Evolutionary conservation across 2,888 invertebrate species (phyloP).

Genomic region (Hirtodrosophila confusa): DNA sequence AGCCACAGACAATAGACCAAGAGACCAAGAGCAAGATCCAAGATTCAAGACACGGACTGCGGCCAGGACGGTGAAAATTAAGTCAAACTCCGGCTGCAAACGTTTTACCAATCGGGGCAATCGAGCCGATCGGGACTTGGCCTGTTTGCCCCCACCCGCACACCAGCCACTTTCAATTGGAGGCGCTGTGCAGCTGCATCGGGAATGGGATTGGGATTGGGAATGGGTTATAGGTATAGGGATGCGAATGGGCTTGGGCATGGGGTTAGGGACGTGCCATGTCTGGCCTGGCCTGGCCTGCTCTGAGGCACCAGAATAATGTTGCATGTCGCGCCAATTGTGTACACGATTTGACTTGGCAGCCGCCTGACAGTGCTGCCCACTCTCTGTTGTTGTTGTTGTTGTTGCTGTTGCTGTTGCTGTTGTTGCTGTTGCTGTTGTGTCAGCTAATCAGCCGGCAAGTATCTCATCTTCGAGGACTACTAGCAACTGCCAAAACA

Average conservation of each 20-base stretch:
- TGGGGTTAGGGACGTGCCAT: conserved; percentile 50
- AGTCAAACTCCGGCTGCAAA: conserved; percentile 80
- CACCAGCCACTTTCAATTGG: conserved; percentile 64
- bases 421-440: conserved; percentile 64
- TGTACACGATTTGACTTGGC: conserved; percentile 81
- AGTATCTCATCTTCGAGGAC: conserved; percentile 83
- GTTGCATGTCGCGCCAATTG: conserved; percentile 79
- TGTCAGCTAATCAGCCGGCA: conserved; percentile 82
- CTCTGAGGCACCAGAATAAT: conserved; percentile 42
- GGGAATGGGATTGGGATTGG: conserved; percentile 29
- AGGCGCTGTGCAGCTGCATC: conserved; percentile 55
- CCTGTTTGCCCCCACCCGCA: conserved; percentile 42
- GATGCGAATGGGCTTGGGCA: conserved; percentile 37
- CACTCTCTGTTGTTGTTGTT: conserved; percentile 62
- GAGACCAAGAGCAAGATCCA: conserved; percentile 19
- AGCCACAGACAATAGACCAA: conserved; percentile 55
- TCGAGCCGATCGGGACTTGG: conserved; percentile 62
- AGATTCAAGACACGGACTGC: conserved; percentile 4
- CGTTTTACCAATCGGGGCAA: conserved; percentile 69
- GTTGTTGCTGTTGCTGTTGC: conserved; percentile 48
- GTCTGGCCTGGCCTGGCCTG: conserved; percentile 20
- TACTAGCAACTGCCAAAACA: conserved; percentile 75
- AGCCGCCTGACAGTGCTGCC: conserved; percentile 75
- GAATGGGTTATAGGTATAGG: conserved; percentile 7
- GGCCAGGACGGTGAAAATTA: conserved; percentile 77